Base-by-base conservation (phyloP, 2,113 vertebrate genomes). In the Saiga tatarica region DNA sequence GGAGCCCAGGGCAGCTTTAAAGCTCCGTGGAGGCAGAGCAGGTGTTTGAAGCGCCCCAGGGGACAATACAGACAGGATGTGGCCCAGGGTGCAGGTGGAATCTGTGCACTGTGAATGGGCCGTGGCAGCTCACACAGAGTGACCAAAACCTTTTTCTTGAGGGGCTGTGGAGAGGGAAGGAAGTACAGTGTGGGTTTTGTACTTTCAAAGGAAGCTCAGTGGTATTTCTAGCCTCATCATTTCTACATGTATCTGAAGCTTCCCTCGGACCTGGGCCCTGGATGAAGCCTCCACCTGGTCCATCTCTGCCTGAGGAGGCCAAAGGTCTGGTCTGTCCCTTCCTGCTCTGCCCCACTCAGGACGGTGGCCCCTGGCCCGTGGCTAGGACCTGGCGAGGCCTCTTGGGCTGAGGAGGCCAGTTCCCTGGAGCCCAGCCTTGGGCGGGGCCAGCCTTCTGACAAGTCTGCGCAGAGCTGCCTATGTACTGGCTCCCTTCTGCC, bases 161-260 rank as follows among this genome's bases (percentile, higher is more conserved):
- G 33, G 30, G 36, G 21, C 52, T 2, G 81, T 36, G 81, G 33
- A 53, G 33, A 52, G 21, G 50, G 81, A 19, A 82, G 50, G 74
- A 33, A 23, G 36, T 13, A 25, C 33, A 26, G 55, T 81, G 82
- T 59, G 59, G 52, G 79, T 76, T 60, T 84, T 71, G 60, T 79
- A 16, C 60, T 96, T 93, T 81, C 47, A 60, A 15, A 95, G 96
- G 93, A 97, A 97, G 82, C 28, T 15, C 84, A 2, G 17, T 11
- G 78, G 55, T 78, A 83, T 94, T 95, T 97, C 94, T 76, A 50
- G 87, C 45, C 67, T 91, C 12, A 6, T 5, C 0, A 78, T 94
- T 97, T 96, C 88, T 79, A 3, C 57, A n/a, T 7, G 0, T 89
- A 82, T 53, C 86, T 25, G 42, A 42, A 1, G 71, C 23, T 16